Percentiles rank a stretch among this genome's conserved stretches.
Conservation (phyloP, 2,888 invertebrate species). For the Eupithecia exiguata region DNA sequence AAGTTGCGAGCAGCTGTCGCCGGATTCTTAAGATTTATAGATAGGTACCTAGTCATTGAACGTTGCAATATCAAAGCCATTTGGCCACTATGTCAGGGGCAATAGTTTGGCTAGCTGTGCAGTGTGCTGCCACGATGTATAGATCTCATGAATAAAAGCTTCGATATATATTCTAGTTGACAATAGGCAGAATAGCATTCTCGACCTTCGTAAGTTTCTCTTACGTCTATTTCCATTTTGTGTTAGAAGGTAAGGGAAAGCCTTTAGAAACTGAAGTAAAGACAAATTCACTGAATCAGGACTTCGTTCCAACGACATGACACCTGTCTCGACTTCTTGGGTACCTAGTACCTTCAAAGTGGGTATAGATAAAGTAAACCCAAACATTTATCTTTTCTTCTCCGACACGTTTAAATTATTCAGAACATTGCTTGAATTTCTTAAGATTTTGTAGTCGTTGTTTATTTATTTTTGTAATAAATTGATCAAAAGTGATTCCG, state of each 20-base stretch:
- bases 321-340: not conserved
- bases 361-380: not conserved
- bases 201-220: not conserved
- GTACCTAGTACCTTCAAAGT: no score
- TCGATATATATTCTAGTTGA: not conserved
- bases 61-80: slow-evolving; percentile 34
- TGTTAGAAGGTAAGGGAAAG: not conserved
- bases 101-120: slow-evolving; percentile 54
- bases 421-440: not conserved
- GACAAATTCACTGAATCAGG: not conserved
- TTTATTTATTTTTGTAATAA: not conserved
- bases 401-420: not conserved
- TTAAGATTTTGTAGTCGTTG: no score
- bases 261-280: not conserved
- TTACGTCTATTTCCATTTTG: not conserved
- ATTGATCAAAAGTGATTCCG: not conserved
- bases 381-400: not conserved
- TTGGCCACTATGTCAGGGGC: slow-evolving; percentile 58
- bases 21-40: not conserved
- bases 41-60: slow-evolving; percentile 15
- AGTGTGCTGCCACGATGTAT: slow-evolving; percentile 19
- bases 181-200: not conserved
- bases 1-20: no score
- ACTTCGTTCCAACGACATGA: not conserved
- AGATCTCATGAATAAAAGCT: slow-evolving; percentile 8